Base-by-base conservation (phyloP, 2,888 invertebrate species). In the Rhodophaea formosa region DNA sequence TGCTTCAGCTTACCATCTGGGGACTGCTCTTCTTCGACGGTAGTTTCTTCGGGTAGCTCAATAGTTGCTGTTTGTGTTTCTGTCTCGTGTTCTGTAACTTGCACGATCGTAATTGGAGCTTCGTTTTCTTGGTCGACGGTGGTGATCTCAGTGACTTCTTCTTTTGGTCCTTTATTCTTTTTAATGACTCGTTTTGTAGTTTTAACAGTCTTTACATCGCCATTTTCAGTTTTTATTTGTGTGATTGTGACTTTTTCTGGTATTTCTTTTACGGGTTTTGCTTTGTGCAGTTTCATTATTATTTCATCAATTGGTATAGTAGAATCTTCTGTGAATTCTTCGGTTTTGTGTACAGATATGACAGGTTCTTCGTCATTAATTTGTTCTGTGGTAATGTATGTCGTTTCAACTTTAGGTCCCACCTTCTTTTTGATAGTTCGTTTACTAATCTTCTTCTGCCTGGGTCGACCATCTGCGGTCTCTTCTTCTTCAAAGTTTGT, bases 141-240 rank as follows among this genome's bases (percentile, higher is more conserved):
- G 0, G 62, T 68, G 3, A 70, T 69, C 62, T 68, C 69, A 0
- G 67, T 66, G 6, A 64, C 52, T 57, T 71, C 75, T 8, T 69
- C 60, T 55, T 74, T 75, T 0, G 70, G 46, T 64, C 74, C 70
- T 42, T 68, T 58, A 8, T 67, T 69, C 46, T 71, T 91, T 67
- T 87, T 90, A 12, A 92, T 88, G 1, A 86, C 72, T 57, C 85
- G 82, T 10, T 66, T 68, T 0, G 62, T 68, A 7, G 72, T 64
- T 53, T 64, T 66, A 0, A 63, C 17, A 7, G 64, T 30, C 70
- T 15, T 75, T 32, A 80, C 60, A 10, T 62, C 65, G 39, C 74
- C 69, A 57, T 70, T 81, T 62, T 69, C 57, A 3, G 70, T 59
- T 71, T 57, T 59, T 8, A 62, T 54, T 51, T 66, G 57, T 15